Base-by-base conservation (phyloP, 2,888 invertebrate genomes). In the Pherbina coryleti region DNA sequence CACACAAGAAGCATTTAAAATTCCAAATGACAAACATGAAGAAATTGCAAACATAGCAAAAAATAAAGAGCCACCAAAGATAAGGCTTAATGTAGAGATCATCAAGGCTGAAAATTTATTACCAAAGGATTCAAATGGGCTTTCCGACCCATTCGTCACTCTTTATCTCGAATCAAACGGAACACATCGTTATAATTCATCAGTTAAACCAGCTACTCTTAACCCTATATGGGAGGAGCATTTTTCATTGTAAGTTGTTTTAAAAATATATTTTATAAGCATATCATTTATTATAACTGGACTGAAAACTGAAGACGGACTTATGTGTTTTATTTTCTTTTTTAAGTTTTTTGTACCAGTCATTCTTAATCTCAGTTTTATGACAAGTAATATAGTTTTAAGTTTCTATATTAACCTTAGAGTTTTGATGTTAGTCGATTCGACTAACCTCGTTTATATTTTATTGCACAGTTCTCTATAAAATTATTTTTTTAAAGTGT, bases 131-230 rank as follows among this genome's bases (percentile, higher is more conserved):
- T 93, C 96, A 0, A 97, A 95, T 87, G 97, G 98, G n/a, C 92
- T 97, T 82, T 98, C 98, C 84, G 99, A 99, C 90, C 99, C 99
- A 0, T 99, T 98, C 89, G 98, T 98, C 77, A 98, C 98, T 81
- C 92, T 99, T 86, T 97, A 94, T 88, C 90, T 97, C 82, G 93
- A 94, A 87, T 95, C 95, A 1, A 93, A 94, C 79, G 92, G 94
- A 3, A 92, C 95, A 2, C 94, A 94, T 85, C 92, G 95, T 79
- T 96, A 95, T 86, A 96, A 96, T 83, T 97, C 98, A 0, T 96
- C 97, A 0, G 98, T 99, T 25, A 98, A 98, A 90, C 92, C 94
- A 17, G 93, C 93, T 83, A 98, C 98, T 0, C 91, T 99, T 44
- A 95, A 95, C 89, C 99, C 99, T 0, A 90, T 93, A 19, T 99